phyloP scores from a whole-genome alignment of 2,113 vertebrate species.

The Typhlomys cinereus region DNA sequence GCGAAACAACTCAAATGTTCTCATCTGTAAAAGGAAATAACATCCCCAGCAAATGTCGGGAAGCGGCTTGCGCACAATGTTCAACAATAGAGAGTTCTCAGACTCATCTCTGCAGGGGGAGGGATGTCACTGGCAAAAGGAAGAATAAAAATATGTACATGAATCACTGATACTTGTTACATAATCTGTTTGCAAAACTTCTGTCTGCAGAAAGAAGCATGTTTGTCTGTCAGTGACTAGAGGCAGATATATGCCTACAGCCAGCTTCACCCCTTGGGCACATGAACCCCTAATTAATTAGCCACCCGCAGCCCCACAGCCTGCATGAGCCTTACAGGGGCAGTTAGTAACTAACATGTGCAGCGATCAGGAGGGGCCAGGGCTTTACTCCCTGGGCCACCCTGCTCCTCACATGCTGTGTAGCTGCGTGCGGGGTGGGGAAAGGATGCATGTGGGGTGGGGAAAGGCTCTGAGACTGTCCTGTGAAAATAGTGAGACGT shows the following conservation, averaged over 20 bases:
- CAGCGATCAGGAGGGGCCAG: background rate
- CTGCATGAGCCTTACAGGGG: accelerated
- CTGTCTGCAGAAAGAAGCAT: background rate
- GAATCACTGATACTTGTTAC: conserved; percentile 75
- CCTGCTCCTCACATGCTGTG: background rate
- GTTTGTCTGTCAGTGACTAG: background rate
- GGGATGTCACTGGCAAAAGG: conserved; percentile 54
- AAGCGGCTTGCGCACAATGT: conserved; percentile 47
- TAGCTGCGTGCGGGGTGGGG: background rate
- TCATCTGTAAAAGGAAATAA: conserved; percentile 49
- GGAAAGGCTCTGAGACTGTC: background rate
- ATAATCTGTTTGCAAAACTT: conserved; percentile 67
- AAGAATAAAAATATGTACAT: conserved; percentile 76
- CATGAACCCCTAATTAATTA: no score
- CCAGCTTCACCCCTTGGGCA: background rate
- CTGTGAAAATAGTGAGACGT: no score
- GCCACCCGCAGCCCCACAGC: accelerated
- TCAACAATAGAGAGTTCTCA: conserved; percentile 64
- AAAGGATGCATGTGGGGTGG: accelerated
- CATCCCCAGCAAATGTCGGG: conserved; percentile 53
- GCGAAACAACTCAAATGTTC: conserved; percentile 41
- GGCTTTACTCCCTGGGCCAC: background rate
- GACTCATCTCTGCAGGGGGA: conserved; percentile 57
- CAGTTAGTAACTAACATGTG: accelerated
- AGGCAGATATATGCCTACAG: background rate